Conservation (phyloP, 2,888 invertebrate species). For the Odiellus spinosus region DNA sequence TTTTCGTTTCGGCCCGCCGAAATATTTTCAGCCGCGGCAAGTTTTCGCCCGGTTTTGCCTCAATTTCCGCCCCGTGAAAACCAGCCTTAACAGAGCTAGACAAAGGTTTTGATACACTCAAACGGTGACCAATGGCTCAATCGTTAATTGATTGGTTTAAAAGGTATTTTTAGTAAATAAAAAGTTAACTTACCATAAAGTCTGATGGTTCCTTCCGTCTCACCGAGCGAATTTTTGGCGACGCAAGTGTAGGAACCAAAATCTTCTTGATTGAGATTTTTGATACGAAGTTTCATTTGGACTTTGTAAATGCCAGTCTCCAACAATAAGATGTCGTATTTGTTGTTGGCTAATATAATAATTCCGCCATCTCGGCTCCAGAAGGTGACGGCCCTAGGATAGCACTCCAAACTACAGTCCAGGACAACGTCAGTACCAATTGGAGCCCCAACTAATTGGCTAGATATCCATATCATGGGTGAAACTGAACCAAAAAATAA, state of each 20-base stretch:
- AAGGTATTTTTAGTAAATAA: not conserved
- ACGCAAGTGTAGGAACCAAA: conserved; percentile 85
- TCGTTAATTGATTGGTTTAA: too few relatives aligned
- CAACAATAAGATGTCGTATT: conserved; percentile 41
- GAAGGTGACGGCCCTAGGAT: conserved; percentile 78
- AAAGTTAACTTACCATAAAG: conserved; percentile 42
- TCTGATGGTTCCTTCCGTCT: conserved; percentile 80
- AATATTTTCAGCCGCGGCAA: too few relatives aligned
- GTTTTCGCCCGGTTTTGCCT: too few relatives aligned
- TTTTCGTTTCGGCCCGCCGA: too few relatives aligned
- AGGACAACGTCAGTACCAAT: conserved; percentile 77
- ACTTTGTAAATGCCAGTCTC: conserved; percentile 52
- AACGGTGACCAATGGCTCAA: too few relatives aligned
- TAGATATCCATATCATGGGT: conserved; percentile 87
- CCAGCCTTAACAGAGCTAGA: too few relatives aligned
- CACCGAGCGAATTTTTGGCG: conserved; percentile 81
- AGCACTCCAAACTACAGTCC: conserved; percentile 82
- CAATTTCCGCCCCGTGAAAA: too few relatives aligned
- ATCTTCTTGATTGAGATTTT: conserved; percentile 60
- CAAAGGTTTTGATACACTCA: too few relatives aligned
- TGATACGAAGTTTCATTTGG: conserved; percentile 74
- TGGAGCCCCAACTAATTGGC: conserved; percentile 80
- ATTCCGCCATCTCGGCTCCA: conserved; percentile 52
- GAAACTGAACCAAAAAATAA: conserved; percentile 46
- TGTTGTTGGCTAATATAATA: conserved; percentile 72